Evolutionary conservation across 1,140 invertebrate genomes (phyloP).

Genomic region (Euwallacea fornicatus): DNA sequence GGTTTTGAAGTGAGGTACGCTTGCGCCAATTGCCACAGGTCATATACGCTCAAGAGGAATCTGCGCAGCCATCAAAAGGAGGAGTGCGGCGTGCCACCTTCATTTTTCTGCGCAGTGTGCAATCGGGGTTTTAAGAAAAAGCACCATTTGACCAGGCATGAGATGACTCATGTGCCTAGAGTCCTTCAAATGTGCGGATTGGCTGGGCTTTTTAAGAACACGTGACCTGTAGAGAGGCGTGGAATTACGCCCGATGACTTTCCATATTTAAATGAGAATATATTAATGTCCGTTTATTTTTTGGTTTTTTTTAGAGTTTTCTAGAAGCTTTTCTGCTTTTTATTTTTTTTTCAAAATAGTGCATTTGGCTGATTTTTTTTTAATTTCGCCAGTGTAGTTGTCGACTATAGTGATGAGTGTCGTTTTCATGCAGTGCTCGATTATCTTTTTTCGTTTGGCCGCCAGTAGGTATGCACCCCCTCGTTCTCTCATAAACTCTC

Average conservation of each 20-base stretch:
- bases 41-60: constrained; percentile 45
- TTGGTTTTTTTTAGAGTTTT: too few relatives aligned
- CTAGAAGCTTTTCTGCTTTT: constrained; percentile 3
- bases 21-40: constrained; percentile 44
- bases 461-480: constrained; percentile 12
- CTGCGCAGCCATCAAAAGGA: constrained; percentile 45
- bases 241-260: too few relatives aligned
- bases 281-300: too few relatives aligned
- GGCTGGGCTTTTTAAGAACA: too few relatives aligned
- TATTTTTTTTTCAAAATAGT: constrained; percentile 3
- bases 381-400: background rate
- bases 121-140: constrained; percentile 70
- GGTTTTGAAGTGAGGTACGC: constrained; percentile 18
- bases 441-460: too few relatives aligned
- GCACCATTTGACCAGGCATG: constrained; percentile 55
- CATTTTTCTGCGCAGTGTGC: constrained; percentile 59
- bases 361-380: background rate
- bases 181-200: background rate
- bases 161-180: constrained; percentile 25
- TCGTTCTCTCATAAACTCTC: background rate
- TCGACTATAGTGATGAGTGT: background rate
- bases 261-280: too few relatives aligned
- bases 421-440: background rate
- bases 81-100: constrained; percentile 45
- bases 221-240: too few relatives aligned